A percentile compares a stretch with the other conserved stretches of the same genome.
Evolutionary conservation across 2,797 vertebrate genomes (phyloP).

Genomic region (Bradypodion ventrale): DNA sequence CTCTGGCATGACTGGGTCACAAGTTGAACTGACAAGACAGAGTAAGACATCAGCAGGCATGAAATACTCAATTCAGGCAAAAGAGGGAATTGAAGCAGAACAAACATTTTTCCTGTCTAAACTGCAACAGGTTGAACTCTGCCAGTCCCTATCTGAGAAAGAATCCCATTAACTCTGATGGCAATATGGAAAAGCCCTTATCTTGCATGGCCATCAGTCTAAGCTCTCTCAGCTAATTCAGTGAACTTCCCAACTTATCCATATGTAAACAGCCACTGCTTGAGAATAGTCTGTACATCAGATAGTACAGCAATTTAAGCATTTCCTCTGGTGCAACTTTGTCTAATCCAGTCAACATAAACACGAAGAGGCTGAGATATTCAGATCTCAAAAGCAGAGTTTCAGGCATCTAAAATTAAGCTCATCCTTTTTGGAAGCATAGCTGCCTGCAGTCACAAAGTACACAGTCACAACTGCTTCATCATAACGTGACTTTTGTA

Average conservation of each 20-base stretch:
- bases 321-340: slow-evolving; percentile 4
- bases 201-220: neutral
- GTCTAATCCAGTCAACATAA: neutral
- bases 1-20: neutral
- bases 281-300: neutral
- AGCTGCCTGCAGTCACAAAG: neutral
- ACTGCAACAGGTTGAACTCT: neutral
- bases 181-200: neutral
- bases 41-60: neutral
- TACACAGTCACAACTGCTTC: neutral
- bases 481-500: neutral
- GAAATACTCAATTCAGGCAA: neutral
- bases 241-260: neutral
- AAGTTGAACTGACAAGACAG: neutral
- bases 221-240: neutral
- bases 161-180: neutral
- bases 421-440: neutral
- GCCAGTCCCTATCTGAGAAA: neutral
- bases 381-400: neutral
- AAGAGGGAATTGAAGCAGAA: neutral
- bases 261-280: neutral
- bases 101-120: neutral
- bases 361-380: neutral
- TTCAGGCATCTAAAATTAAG: neutral
- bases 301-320: neutral